phyloP scores from a whole-genome alignment of 2,113 vertebrate genomes.

The Orycteropus afer region DNA sequence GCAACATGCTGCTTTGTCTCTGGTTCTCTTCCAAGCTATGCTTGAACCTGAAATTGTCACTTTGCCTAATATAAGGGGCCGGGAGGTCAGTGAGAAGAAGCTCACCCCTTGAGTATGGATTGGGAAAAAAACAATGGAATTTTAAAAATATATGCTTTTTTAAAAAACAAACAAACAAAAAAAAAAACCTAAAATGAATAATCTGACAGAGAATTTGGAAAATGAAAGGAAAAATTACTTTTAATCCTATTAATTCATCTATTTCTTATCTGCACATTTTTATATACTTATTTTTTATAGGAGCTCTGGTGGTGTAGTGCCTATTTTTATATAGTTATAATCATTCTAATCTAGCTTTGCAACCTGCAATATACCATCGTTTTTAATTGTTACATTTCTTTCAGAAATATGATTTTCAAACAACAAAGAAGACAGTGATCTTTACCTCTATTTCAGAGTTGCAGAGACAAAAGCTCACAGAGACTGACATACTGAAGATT shows the following conservation, averaged over 20 bases:
- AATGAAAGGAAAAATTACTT: conserved; percentile 4
- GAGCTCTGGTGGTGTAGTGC: too few species aligned
- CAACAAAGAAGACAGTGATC: not conserved
- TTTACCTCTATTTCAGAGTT: not conserved
- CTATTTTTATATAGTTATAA: not conserved
- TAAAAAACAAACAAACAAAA: too few species aligned
- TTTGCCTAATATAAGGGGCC: not conserved
- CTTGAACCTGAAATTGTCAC: not conserved
- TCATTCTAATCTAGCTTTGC: not conserved
- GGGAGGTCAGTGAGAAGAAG: not conserved
- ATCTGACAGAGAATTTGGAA: conserved; percentile 13
- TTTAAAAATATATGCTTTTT: not conserved
- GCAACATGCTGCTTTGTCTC: not conserved
- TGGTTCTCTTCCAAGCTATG: not conserved
- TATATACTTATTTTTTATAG: not conserved
- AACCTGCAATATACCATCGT: not conserved
- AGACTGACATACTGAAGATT: not conserved
- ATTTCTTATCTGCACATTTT: conserved; percentile 10
- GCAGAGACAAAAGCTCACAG: not conserved
- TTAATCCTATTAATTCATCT: not conserved
- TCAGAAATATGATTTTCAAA: not conserved
- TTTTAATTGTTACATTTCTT: not conserved
- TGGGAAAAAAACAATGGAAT: not conserved
- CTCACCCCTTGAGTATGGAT: not conserved
- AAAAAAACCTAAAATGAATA: conserved; percentile 1